These are phyloP conservation scores for Lerema accius DNA, from an alignment of 1,140 invertebrate genomes.

Conservation along the genomic window DNA sequence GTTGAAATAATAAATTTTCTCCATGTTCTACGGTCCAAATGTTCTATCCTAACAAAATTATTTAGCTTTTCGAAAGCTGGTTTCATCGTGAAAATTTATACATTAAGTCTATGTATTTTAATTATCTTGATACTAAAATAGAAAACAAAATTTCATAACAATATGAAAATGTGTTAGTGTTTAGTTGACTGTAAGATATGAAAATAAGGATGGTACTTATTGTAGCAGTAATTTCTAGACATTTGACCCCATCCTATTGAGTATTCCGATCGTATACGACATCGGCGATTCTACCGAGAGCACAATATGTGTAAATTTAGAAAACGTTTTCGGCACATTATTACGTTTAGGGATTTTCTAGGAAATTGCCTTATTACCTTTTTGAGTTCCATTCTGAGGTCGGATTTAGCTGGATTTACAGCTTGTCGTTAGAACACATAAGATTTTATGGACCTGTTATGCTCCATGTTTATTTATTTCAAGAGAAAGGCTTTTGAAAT, in stretches of 20 bases:
- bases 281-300: conserved; percentile 63
- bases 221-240: conserved; percentile 54
- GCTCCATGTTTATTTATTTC: background rate
- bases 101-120: conserved; percentile 10
- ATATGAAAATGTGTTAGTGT: background rate
- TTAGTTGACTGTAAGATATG: conserved; percentile 14
- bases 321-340: conserved; percentile 78
- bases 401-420: conserved; percentile 67
- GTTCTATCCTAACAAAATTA: conserved; percentile 73
- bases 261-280: conserved; percentile 70
- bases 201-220: conserved; percentile 40
- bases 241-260: conserved; percentile 58
- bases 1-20: conserved; percentile 79
- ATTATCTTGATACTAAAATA: background rate
- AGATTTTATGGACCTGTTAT: conserved; percentile 38
- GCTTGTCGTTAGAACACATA: conserved; percentile 45
- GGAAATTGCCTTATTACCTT: conserved; percentile 80
- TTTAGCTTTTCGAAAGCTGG: conserved; percentile 62
- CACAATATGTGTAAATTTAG: conserved; percentile 80
- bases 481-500: too few relatives aligned
- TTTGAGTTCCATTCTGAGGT: conserved; percentile 69
- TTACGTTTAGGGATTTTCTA: conserved; percentile 80
- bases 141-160: background rate
- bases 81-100: conserved; percentile 40
- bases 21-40: conserved; percentile 70